These are phyloP conservation scores for Aphelenchoides fujianensis DNA, from an alignment of 1,140 invertebrate genomes.

Conservation along the genomic window DNA sequence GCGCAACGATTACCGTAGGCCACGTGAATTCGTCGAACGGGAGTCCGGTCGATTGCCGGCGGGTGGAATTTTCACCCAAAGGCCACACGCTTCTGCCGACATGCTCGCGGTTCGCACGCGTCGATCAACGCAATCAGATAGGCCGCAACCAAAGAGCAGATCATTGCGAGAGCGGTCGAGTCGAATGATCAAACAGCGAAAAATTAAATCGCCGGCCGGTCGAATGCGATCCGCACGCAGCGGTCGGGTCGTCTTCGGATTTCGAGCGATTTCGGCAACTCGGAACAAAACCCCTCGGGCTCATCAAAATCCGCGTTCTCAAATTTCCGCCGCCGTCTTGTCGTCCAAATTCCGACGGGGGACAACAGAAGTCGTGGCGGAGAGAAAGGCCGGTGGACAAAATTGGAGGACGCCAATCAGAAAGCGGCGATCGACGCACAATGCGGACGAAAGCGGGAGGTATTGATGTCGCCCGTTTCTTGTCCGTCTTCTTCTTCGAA, in stretches of 20 bases:
- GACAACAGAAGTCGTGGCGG: neutral
- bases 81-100: too few relatives aligned
- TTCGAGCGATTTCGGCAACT: neutral
- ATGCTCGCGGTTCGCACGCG: too few relatives aligned
- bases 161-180: too few relatives aligned
- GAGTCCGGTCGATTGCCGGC: too few relatives aligned
- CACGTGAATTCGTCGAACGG: neutral
- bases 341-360: neutral
- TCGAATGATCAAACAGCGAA: too few relatives aligned
- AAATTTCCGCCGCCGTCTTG: neutral
- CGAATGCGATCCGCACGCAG: neutral
- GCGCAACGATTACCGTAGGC: neutral
- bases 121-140: too few relatives aligned
- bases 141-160: too few relatives aligned
- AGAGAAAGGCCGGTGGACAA: neutral
- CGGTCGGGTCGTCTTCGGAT: neutral
- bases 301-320: constrained; percentile 5
- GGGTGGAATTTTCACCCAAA: too few relatives aligned
- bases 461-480: constrained; percentile 1
- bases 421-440: neutral
- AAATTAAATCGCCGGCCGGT: too few relatives aligned
- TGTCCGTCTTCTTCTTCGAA: too few relatives aligned
- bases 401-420: constrained; percentile 2
- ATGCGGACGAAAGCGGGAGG: neutral
- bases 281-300: neutral